Evolutionary conservation across 2,113 vertebrate species (phyloP), one percentile per base, ranked within the genome.

Genomic region (Apodemus sylvaticus): DNA sequence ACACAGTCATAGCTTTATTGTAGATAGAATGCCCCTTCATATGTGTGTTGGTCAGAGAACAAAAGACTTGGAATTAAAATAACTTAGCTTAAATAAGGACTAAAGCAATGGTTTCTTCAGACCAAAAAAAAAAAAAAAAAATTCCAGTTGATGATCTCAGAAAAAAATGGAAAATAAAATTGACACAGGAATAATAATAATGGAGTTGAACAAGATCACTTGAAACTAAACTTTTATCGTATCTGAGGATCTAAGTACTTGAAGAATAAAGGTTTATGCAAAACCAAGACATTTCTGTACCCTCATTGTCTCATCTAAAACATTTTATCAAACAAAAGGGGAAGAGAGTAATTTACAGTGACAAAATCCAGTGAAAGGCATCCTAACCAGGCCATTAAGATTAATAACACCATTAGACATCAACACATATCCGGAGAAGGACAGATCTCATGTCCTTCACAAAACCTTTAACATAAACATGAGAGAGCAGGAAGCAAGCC

Each of bases 61-160:
- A 60, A 66, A 81, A 70, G 55, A 53, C 7, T 66, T 20, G 0
- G 10, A 95, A 68, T 95, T 60, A 82, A n/a, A 89, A 60, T 58
- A 83, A 87, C 17, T 89, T 66, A 85, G 4, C 19, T 90, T 62
- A 91, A 95, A n/a, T 36, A 5, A 68, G 42, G 4, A 3, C 1
- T 60, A 48, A 95, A 91, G 36, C 39, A 62, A 78, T 6, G 66
- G 51, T 3, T 86, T 12, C 58, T 97, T 55, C 2, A 13, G 60
- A 70, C 2, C 60, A 48, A 85, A 39, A 20, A 90, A 85, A 64
- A 29, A 29, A 51, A 85, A 64, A 29, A 29, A 51, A 81, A 39
- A 26, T 88, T 68, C 87, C 62, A 93, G 17, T 76, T 89, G 78
- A 83, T 64, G 74, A 94, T 85, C 19, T 19, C 62, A 94, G n/a